Base-by-base conservation (phyloP, 2,888 invertebrate genomes). In the Noctua janthina region DNA sequence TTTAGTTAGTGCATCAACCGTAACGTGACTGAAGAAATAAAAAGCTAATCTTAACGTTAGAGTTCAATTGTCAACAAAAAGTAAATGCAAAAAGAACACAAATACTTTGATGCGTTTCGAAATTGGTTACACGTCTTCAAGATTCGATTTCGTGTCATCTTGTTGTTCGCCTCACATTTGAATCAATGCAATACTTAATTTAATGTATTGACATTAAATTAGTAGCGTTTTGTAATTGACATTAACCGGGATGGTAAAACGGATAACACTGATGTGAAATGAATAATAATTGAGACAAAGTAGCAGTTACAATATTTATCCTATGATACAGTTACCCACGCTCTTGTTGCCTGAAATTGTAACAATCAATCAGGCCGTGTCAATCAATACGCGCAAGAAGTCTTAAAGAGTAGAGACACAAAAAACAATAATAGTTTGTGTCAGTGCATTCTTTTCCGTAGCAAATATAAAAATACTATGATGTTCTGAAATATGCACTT, bases 201-300 rank as follows among this genome's bases (percentile, higher is more conserved):
- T 78, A 87, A 88, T 87, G 87, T 79, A 39, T 39, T 39, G 39
- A 39, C 39, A 4, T 39, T 39, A 39, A 39, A 39, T 39, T 39
- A 39, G 39, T 39, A 39, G 51, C 70, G 59, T 88, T 86, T 84
- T 82, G 86, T 78, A 86, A 84, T 78, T 86, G 84, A 64, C 85
- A 87, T 87, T 87, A 81, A 43, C 59, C 35, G 49, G 70, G 51
- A 76, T 85, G 46, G 62, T 74, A 62, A 67, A 62, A 71, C 79
- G 67, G 75, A 79, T 76, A 79, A 54, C n/a, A 74, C n/a, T 71
- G 62, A 62, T 76, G 62, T 66, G 43, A 56, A 51, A 62, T 79
- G 59, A 74, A 79, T 79, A 51, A 84, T 35, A 35, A 17, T 64
- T 64, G 29, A 17, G 35, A 35, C 3, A 64, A 64, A 17, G 8